Evolutionary conservation across 2,113 vertebrate species (phyloP).

Genomic region (Neogale vison): DNA sequence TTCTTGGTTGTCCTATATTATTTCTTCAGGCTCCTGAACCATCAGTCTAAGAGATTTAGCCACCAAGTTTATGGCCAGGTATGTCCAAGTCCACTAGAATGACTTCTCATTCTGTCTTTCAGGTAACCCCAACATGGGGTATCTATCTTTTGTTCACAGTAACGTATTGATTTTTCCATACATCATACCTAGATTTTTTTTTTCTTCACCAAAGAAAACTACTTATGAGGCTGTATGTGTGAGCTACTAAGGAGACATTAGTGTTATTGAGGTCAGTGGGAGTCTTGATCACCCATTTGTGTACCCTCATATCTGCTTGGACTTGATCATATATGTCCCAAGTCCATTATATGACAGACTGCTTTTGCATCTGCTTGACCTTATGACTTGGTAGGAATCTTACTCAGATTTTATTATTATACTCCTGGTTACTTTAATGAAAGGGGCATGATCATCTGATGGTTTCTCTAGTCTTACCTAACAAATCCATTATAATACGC

Average conservation of each 20-base stretch:
- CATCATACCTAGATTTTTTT: not conserved
- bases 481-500: not conserved
- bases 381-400: not conserved
- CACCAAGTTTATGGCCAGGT: not conserved
- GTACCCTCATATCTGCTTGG: not conserved
- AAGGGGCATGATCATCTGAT: not conserved
- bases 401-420: not conserved
- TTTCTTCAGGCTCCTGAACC: not conserved
- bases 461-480: not conserved
- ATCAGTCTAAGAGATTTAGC: not conserved
- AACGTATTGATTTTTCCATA: not conserved
- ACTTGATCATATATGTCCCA: not conserved
- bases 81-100: not conserved
- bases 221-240: not conserved
- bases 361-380: not conserved
- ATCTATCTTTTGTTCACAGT: not conserved
- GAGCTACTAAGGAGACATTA: not conserved
- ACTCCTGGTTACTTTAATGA: not conserved
- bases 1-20: not conserved
- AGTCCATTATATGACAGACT: not conserved
- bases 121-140: not conserved
- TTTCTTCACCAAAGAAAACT: not conserved
- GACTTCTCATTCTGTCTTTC: not conserved
- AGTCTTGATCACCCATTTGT: not conserved
- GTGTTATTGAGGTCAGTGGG: not conserved